Evolutionary conservation across 2,797 vertebrate species (phyloP).

Genomic region (Dermochelys coriacea): DNA sequence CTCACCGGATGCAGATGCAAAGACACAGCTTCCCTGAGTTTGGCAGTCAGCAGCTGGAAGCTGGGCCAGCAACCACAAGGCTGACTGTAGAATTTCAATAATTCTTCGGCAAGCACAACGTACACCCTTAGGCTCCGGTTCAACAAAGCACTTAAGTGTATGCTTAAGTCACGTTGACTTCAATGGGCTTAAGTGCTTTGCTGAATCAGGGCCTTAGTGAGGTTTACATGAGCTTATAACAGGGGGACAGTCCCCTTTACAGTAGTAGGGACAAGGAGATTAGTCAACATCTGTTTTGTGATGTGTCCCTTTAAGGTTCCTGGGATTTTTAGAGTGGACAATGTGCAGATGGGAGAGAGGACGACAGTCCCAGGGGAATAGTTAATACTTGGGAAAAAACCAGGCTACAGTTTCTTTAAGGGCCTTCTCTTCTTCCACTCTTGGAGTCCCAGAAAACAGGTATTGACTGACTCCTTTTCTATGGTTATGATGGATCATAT

Average conservation of each 20-base stretch:
- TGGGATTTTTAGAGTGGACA: neutral
- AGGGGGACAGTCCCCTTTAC: neutral
- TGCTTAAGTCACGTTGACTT: fast-evolving
- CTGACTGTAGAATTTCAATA: neutral
- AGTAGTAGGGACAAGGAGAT: neutral
- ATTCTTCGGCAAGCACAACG: neutral
- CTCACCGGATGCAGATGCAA: neutral
- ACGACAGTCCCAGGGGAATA: neutral
- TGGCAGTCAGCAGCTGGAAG: neutral
- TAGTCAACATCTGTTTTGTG: neutral
- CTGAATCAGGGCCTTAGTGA: neutral
- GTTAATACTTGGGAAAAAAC: neutral
- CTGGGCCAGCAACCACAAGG: neutral
- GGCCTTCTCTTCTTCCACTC: neutral
- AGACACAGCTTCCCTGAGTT: fast-evolving
- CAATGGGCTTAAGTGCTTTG: neutral
- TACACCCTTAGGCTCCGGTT: neutral
- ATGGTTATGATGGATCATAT: no score
- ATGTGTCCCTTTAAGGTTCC: neutral
- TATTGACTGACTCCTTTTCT: neutral
- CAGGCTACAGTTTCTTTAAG: neutral
- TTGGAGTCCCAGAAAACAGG: neutral
- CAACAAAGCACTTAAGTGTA: neutral
- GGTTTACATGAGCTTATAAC: neutral
- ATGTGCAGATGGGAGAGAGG: neutral